Conservation (phyloP, 2,113 vertebrate species). For the Megaceryle maxima region DNA sequence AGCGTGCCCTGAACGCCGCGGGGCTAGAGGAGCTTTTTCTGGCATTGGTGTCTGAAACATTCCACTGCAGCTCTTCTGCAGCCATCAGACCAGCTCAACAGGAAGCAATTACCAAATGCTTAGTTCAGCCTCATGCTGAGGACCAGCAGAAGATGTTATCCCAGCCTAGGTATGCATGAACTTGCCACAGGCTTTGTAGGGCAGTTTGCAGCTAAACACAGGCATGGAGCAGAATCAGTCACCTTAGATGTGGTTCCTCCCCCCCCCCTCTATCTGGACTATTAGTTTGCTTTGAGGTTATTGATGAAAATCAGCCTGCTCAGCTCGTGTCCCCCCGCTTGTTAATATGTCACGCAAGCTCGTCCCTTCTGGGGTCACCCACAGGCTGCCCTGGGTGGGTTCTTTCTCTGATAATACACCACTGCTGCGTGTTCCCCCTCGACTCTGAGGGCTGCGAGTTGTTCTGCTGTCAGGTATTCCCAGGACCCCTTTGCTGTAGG, state of each 20-base stretch:
- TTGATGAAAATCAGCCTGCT: background rate
- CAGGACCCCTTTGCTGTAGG: background rate
- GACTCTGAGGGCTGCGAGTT: background rate
- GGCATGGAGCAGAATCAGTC: background rate
- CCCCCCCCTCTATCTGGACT: background rate
- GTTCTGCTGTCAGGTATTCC: background rate
- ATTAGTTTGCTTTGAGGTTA: background rate
- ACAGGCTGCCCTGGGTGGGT: background rate
- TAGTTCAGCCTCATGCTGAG: background rate
- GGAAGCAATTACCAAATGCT: conserved; percentile 43
- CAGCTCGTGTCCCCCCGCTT: background rate
- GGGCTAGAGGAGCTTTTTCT: background rate
- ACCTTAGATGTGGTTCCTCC: background rate
- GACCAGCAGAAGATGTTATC: background rate
- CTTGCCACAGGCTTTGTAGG: background rate
- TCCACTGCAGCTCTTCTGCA: background rate
- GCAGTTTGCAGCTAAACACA: background rate
- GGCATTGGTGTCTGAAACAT: background rate
- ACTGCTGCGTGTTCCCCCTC: background rate
- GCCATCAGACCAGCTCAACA: conserved; percentile 26
- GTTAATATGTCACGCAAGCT: background rate
- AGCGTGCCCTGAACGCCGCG: background rate
- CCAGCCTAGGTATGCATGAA: background rate
- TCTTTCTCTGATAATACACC: background rate
- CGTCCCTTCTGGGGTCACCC: background rate